Percentiles rank a stretch among this genome's conserved stretches.
Conservation (phyloP, 2,797 vertebrate species). For the Synanceia verrucosa region DNA sequence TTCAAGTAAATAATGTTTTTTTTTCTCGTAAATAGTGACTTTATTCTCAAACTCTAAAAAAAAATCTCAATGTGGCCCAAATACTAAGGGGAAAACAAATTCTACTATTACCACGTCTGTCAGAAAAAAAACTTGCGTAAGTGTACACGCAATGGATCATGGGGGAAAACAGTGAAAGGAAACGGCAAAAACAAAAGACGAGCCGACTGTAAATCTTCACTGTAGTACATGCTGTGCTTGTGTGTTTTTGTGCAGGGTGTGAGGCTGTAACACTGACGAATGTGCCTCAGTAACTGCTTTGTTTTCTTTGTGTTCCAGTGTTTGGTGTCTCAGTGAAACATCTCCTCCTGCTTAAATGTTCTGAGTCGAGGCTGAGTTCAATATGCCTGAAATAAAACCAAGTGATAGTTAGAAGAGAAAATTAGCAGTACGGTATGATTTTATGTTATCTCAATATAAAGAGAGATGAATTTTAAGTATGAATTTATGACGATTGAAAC, state of each 20-base stretch:
- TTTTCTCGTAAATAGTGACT: too few species aligned
- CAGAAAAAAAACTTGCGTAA: neutral
- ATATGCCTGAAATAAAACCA: neutral
- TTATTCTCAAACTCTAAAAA: too few species aligned
- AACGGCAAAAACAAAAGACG: neutral
- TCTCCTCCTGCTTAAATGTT: conserved; percentile 11
- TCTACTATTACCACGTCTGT: neutral
- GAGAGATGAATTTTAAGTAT: accelerated
- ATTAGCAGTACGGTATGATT: accelerated
- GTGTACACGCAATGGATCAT: conserved; percentile 4
- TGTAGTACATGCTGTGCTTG: neutral
- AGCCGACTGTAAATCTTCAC: neutral
- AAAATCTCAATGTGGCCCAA: too few species aligned
- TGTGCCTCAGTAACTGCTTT: accelerated
- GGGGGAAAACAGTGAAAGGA: neutral
- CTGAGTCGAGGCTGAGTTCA: neutral
- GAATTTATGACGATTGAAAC: accelerated
- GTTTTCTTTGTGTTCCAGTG: too few species aligned
- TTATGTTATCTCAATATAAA: accelerated
- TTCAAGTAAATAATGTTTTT: too few species aligned
- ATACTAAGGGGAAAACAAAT: accelerated
- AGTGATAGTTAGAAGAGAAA: neutral
- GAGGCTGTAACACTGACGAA: neutral
- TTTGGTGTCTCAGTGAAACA: neutral
- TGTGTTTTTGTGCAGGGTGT: neutral